Conservation (phyloP, 2,888 invertebrate genomes). For the Blastobasis lacticolella region DNA sequence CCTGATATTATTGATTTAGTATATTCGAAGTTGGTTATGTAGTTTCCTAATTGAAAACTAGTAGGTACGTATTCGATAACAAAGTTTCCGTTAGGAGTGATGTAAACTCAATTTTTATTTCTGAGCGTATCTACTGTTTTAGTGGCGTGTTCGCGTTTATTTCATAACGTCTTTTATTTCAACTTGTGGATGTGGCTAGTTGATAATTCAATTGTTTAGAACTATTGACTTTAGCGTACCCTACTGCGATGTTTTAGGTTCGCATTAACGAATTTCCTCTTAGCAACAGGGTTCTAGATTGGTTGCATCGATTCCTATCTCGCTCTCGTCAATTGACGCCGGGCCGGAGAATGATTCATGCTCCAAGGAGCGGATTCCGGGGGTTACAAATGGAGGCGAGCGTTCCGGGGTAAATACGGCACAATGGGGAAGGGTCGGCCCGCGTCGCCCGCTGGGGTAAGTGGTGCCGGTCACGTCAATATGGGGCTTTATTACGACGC, state of each 20-base stretch:
- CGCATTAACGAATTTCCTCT: too few relatives aligned
- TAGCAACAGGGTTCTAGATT: slow-evolving; percentile 1
- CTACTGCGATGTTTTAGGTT: too few relatives aligned
- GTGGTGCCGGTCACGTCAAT: slow-evolving; percentile 69
- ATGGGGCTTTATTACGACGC: slow-evolving; percentile 64
- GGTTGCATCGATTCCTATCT: slow-evolving; percentile 40
- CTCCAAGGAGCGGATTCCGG: slow-evolving; percentile 69
- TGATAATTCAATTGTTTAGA: too few relatives aligned
- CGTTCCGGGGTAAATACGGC: slow-evolving; percentile 68
- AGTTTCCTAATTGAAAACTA: neutral
- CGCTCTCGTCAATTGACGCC: slow-evolving; percentile 53
- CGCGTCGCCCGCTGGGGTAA: slow-evolving; percentile 61
- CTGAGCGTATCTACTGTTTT: too few relatives aligned
- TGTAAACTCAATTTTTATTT: too few relatives aligned
- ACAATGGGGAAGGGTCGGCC: slow-evolving; percentile 68
- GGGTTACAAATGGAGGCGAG: slow-evolving; percentile 69
- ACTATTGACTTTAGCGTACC: too few relatives aligned
- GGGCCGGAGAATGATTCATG: slow-evolving; percentile 63
- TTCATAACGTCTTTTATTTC: too few relatives aligned
- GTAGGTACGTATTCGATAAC: too few relatives aligned
- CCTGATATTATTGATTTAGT: slow-evolving; percentile 45
- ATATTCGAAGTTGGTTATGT: slow-evolving; percentile 11
- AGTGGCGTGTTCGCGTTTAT: too few relatives aligned
- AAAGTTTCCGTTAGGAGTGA: too few relatives aligned
- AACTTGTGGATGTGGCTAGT: too few relatives aligned